A percentile compares a stretch with the other conserved stretches of the same genome.
These are phyloP conservation scores for Chondrosia reniformis DNA, from an alignment of 37 sponge, comb jelly and placozoan species.

Conservation along the genomic window DNA sequence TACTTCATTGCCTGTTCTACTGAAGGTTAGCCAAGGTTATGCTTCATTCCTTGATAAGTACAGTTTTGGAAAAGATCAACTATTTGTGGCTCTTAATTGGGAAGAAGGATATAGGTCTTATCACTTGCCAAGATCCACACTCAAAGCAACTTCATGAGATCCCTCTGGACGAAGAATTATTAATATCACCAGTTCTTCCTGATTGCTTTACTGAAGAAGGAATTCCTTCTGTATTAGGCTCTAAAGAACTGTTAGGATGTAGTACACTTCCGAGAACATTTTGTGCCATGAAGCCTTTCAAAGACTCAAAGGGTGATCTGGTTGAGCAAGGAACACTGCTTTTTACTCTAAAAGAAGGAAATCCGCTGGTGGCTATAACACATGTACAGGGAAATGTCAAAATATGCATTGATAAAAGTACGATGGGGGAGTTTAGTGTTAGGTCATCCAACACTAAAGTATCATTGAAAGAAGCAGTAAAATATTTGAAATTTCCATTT, in stretches of 20 bases:
- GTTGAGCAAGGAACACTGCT: constrained; percentile 2
- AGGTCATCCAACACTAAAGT: neutral
- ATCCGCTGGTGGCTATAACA: neutral
- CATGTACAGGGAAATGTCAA: neutral
- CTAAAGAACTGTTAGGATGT: neutral
- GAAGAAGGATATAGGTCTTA: neutral
- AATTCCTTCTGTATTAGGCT: neutral
- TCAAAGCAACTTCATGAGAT: neutral
- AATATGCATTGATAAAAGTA: neutral
- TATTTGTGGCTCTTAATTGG: neutral
- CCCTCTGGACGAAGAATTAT: neutral
- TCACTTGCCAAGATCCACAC: neutral
- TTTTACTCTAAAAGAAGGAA: neutral
- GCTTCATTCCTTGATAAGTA: neutral
- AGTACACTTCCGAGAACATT: neutral
- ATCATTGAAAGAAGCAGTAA: neutral
- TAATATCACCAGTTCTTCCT: neutral
- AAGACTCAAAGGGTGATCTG: neutral
- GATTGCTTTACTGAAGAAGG: too few relatives aligned
- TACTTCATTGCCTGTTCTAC: neutral
- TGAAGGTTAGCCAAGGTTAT: neutral
- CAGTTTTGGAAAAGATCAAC: neutral
- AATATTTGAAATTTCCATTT: neutral
- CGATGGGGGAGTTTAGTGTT: neutral
- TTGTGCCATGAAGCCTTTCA: neutral